Percentiles rank a stretch among this genome's conserved stretches.
Evolutionary conservation across 2,113 vertebrate genomes (phyloP).

Genomic region (Megaleporinus macrocephalus): DNA sequence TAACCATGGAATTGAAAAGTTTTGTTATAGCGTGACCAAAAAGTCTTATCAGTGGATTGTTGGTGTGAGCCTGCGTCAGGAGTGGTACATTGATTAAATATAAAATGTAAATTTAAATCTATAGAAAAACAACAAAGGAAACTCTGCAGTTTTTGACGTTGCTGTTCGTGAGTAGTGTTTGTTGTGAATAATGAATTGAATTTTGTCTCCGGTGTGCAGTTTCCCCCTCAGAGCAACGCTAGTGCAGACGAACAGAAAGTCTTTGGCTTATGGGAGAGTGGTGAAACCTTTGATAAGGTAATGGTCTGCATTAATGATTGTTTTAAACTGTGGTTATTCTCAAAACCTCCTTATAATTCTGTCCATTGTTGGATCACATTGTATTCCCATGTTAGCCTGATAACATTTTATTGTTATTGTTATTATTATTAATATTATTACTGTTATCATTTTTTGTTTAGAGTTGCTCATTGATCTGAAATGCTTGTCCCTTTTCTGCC

Average conservation of each 20-base stretch:
- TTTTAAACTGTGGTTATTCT: background rate
- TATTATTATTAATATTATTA: background rate
- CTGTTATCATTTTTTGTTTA: no score
- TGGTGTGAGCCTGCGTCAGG: no score
- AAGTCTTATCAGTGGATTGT: no score
- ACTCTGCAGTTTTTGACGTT: no score
- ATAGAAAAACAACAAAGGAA: no score
- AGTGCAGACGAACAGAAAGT: slow-evolving; percentile 94
- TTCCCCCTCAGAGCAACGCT: slow-evolving; percentile 92
- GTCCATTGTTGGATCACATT: background rate
- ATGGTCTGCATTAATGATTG: slow-evolving; percentile 20
- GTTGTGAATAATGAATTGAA: background rate
- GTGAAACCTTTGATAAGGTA: slow-evolving; percentile 92
- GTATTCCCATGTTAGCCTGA: background rate
- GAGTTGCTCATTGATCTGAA: background rate
- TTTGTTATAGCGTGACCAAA: no score
- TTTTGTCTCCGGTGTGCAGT: slow-evolving; percentile 71
- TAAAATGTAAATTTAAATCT: no score
- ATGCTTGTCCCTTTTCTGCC: background rate
- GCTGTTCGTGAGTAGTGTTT: background rate
- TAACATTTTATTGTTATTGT: no score
- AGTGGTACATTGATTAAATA: no score
- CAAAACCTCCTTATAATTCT: background rate
- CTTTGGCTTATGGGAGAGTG: slow-evolving; percentile 94
- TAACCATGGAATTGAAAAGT: no score